A percentile compares a stretch with the other conserved stretches of the same genome.
phyloP scores from a whole-genome alignment of 2,888 invertebrate genomes.

The Drosophila robusta region DNA sequence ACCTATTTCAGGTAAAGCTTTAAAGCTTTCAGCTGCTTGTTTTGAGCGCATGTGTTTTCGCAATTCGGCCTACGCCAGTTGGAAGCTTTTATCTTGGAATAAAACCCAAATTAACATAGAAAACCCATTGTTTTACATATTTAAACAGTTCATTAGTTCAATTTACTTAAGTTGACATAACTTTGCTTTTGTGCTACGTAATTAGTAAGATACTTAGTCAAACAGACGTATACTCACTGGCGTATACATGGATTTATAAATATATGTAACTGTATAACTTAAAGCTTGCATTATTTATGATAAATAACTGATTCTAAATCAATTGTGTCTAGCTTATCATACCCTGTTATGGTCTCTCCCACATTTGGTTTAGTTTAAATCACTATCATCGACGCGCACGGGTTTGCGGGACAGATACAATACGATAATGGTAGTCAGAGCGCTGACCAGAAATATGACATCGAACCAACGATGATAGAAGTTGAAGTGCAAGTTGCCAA shows the following conservation, averaged over 20 bases:
- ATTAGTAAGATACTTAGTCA: conserved; percentile 40
- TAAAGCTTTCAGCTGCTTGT: conserved; percentile 1
- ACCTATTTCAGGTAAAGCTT: conserved; percentile 29
- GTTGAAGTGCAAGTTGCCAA: conserved; percentile 98
- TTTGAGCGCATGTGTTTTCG: background rate
- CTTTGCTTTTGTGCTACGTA: conserved; percentile 50
- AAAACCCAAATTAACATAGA: conserved; percentile 17
- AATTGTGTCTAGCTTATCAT: conserved; percentile 48
- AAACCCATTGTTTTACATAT: conserved; percentile 8
- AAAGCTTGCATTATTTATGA: conserved; percentile 55
- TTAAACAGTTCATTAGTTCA: conserved; percentile 46
- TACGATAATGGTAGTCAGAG: conserved; percentile 97
- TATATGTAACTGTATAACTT: conserved; percentile 45
- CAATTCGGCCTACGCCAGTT: conserved; percentile 19
- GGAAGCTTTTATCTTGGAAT: conserved; percentile 27
- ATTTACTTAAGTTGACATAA: conserved; percentile 40
- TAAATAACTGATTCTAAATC: conserved; percentile 48
- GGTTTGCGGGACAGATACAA: conserved; percentile 98
- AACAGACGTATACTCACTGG: conserved; percentile 33
- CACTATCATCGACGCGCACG: conserved; percentile 86
- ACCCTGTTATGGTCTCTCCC: conserved; percentile 30
- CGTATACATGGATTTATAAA: conserved; percentile 38
- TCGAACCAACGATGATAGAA: conserved; percentile 99
- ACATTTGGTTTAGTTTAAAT: conserved; percentile 63
- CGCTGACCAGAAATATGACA: conserved; percentile 98